Percentiles rank a stretch among this genome's conserved stretches.
Evolutionary conservation across 2,113 vertebrate genomes (phyloP).

Genomic region (Agelaius tricolor): DNA sequence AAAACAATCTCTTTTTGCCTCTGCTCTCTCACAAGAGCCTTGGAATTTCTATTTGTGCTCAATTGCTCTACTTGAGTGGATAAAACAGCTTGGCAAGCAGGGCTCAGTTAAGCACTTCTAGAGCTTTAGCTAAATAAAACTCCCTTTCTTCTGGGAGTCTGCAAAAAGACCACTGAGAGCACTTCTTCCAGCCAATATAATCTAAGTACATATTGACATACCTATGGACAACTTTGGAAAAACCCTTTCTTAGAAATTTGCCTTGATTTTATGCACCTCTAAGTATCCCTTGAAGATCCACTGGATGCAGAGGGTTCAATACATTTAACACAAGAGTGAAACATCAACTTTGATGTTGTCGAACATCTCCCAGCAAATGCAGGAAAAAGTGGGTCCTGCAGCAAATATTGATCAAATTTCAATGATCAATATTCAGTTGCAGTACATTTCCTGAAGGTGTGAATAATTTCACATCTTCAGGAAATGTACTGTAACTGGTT

Average conservation of each 20-base stretch:
- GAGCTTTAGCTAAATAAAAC: background rate
- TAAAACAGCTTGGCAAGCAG: background rate
- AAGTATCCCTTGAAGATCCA: background rate
- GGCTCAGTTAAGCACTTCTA: conserved; percentile 6
- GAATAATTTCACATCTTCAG: too few relatives aligned
- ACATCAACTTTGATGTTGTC: background rate
- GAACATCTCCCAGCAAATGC: background rate
- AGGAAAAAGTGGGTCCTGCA: background rate
- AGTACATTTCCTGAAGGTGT: too few relatives aligned
- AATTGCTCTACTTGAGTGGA: background rate
- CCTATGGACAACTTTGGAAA: background rate
- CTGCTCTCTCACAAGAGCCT: background rate
- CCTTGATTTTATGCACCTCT: background rate
- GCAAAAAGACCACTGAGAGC: background rate
- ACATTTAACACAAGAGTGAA: background rate
- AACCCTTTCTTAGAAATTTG: background rate
- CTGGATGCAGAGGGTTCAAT: background rate
- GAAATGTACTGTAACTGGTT: too few relatives aligned
- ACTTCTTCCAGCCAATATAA: background rate
- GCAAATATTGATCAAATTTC: background rate
- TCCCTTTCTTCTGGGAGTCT: background rate
- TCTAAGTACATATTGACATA: background rate
- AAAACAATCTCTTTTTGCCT: background rate
- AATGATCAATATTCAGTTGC: too few relatives aligned
- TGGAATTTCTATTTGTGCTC: conserved; percentile 9